These are phyloP conservation scores for Meloe dianella DNA, from an alignment of 2,888 invertebrate genomes.

Conservation along the genomic window DNA sequence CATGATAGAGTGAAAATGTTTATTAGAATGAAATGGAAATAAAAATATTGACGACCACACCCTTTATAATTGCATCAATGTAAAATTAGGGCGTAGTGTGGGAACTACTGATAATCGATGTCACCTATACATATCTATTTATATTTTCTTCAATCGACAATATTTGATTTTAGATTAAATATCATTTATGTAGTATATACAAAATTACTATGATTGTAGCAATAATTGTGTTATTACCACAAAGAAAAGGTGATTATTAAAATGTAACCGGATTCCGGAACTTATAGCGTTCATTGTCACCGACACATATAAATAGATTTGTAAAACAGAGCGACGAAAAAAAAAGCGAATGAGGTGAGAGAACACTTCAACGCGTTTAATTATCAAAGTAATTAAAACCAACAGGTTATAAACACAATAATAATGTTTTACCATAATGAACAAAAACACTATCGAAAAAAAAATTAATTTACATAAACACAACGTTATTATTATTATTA, in stretches of 20 bases:
- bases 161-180: constrained; percentile 11
- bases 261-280: constrained; percentile 8
- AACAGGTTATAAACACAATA: background rate
- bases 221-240: background rate
- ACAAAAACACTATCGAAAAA: background rate
- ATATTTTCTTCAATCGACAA: background rate
- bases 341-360: constrained; percentile 1
- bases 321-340: background rate
- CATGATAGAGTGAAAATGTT: background rate
- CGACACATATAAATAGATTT: background rate
- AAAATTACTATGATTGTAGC: background rate
- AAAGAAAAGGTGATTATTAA: background rate
- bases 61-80: background rate
- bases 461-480: constrained; percentile 1
- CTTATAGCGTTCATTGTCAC: constrained; percentile 1
- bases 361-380: background rate
- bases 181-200: background rate
- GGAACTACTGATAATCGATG: background rate
- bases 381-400: background rate
- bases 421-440: background rate
- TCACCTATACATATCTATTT: background rate
- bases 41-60: background rate
- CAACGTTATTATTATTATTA: no score
- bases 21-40: background rate
- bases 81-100: constrained; percentile 13